phyloP scores from a whole-genome alignment of 2,797 vertebrate species.

The Dicrostonyx torquatus region DNA sequence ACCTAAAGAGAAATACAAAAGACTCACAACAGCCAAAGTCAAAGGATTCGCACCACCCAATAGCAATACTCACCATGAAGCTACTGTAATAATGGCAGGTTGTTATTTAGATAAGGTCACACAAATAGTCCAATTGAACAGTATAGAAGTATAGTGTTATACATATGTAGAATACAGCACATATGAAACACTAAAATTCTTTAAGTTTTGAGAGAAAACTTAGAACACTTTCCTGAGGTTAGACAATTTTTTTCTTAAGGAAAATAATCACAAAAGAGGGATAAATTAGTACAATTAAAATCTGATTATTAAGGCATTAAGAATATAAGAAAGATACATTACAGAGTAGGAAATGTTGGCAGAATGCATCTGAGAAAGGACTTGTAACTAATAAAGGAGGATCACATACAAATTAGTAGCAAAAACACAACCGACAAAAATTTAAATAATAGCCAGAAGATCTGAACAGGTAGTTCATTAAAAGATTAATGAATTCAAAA shows the following conservation, averaged over 20 bases:
- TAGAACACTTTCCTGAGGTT: background rate
- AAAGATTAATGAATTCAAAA: conserved; percentile 8
- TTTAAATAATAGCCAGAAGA: conserved; percentile 13
- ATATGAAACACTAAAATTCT: conserved; percentile 35
- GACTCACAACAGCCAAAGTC: background rate
- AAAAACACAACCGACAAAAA: background rate
- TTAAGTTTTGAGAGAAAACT: background rate
- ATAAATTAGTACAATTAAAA: conserved; percentile 27
- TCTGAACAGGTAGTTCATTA: conserved; percentile 21
- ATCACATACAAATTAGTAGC: background rate
- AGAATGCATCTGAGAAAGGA: background rate
- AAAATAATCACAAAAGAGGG: background rate
- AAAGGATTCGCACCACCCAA: background rate
- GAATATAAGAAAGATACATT: background rate
- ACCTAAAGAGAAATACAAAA: background rate
- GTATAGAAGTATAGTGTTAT: background rate
- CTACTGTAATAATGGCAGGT: background rate
- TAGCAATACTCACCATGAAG: background rate
- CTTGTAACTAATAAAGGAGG: background rate
- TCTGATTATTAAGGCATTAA: conserved; percentile 4
- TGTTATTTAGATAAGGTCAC: background rate
- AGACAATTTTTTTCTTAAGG: conserved; percentile 18
- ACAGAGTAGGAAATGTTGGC: background rate
- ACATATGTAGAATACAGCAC: background rate
- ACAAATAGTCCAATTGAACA: background rate